These are phyloP conservation scores for Sander vitreus DNA, from an alignment of 2,113 vertebrate species.

Conservation along the genomic window DNA sequence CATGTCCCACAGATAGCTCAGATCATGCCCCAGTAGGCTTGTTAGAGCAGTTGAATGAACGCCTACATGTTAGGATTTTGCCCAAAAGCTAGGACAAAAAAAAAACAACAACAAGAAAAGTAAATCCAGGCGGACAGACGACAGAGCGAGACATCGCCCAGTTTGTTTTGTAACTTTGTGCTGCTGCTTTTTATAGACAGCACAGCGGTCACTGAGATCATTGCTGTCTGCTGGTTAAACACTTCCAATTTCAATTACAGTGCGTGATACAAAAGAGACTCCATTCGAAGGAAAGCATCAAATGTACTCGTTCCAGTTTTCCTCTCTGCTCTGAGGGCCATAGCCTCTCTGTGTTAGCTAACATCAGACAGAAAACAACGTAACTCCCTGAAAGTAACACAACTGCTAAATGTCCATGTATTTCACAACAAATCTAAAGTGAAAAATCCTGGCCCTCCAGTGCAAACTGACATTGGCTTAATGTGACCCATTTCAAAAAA, in stretches of 20 bases:
- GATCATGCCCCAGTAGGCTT: constrained; percentile 81
- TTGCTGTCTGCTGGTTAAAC: constrained; percentile 51
- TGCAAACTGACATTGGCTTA: background rate
- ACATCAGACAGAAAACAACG: constrained; percentile 11
- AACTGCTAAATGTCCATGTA: background rate
- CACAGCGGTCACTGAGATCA: constrained; percentile 52
- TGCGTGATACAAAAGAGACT: constrained; percentile 11
- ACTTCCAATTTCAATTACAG: constrained; percentile 61
- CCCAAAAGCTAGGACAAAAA: constrained; percentile 76
- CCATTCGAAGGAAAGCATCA: constrained; percentile 22
- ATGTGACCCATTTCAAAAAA: background rate
- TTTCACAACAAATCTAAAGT: constrained; percentile 1
- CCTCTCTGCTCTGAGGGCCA: constrained; percentile 8
- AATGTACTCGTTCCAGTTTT: background rate
- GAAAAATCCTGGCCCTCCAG: background rate
- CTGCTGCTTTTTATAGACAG: constrained; percentile 58
- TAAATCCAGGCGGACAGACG: constrained; percentile 75
- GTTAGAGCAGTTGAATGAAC: constrained; percentile 79
- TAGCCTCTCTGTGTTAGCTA: constrained; percentile 14
- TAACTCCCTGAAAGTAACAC: constrained; percentile 6
- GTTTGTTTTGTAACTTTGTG: constrained; percentile 75
- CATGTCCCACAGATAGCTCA: constrained; percentile 80
- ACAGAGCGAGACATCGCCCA: constrained; percentile 77
- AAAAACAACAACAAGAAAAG: constrained; percentile 75
- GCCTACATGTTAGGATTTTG: constrained; percentile 76